Percentiles rank a stretch among this genome's conserved stretches.
Evolutionary conservation across 2,888 invertebrate species (phyloP).

Genomic region (Tetranychus piercei): DNA sequence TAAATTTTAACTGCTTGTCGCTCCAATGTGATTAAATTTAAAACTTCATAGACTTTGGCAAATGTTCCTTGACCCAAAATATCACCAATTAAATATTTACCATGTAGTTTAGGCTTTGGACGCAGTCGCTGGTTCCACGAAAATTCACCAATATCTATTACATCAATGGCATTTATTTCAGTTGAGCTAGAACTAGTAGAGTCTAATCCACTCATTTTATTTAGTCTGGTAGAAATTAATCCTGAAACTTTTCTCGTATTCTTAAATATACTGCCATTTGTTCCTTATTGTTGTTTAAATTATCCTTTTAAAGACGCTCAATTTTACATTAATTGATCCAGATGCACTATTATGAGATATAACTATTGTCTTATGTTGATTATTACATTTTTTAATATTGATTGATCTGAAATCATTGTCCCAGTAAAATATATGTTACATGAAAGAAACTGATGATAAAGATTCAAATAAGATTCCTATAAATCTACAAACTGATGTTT

Average conservation of each 20-base stretch:
- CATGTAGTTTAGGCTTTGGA: background rate
- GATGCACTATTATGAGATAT: too few relatives aligned
- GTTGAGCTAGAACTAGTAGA: background rate
- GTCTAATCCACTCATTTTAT: too few relatives aligned
- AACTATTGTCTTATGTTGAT: too few relatives aligned
- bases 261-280: too few relatives aligned
- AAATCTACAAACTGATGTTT: constrained; percentile 9
- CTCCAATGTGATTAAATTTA: constrained; percentile 75
- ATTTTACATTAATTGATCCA: too few relatives aligned
- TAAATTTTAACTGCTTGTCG: constrained; percentile 81
- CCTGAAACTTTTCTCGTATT: too few relatives aligned
- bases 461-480: background rate
- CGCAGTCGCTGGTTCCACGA: background rate
- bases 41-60: constrained; percentile 93
- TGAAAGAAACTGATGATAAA: background rate
- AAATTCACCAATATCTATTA: background rate
- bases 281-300: too few relatives aligned
- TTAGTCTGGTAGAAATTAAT: too few relatives aligned
- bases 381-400: too few relatives aligned
- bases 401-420: too few relatives aligned
- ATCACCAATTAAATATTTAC: constrained; percentile 38
- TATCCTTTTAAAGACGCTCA: too few relatives aligned
- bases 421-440: too few relatives aligned
- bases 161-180: background rate
- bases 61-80: constrained; percentile 91